Conservation (phyloP, 2,797 vertebrate species). For the Enteromius viviparus region DNA sequence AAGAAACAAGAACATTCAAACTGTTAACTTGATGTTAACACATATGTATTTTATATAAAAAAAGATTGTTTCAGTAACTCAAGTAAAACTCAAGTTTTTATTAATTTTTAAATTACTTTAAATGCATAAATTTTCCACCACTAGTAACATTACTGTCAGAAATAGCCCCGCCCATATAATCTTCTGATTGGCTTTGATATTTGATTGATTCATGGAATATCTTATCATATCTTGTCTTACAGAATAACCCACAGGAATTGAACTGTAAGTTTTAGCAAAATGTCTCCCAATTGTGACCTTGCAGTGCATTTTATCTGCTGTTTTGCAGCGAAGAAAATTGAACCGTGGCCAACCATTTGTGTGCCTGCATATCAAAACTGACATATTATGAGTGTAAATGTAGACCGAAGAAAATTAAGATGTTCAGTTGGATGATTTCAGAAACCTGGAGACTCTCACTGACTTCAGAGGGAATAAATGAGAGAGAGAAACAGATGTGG, state of each 20-base stretch:
- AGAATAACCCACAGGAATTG: neutral
- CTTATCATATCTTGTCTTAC: neutral
- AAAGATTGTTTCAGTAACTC: neutral
- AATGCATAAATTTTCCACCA: neutral
- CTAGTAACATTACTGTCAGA: neutral
- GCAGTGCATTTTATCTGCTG: neutral
- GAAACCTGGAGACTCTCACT: neutral
- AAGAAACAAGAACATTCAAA: neutral
- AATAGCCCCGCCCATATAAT: neutral
- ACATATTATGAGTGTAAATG: neutral
- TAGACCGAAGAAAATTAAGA: neutral
- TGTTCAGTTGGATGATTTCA: neutral
- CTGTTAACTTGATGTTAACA: neutral
- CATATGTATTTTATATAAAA: neutral
- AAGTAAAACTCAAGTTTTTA: neutral
- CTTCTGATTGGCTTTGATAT: neutral
- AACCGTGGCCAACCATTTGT: neutral
- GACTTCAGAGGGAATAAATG: slow-evolving; percentile 27
- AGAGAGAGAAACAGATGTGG: slow-evolving; percentile 1
- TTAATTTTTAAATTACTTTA: neutral
- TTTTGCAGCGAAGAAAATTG: neutral
- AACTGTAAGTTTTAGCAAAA: neutral
- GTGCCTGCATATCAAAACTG: neutral
- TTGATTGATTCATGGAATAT: neutral
- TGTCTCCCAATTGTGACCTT: neutral